Percentiles rank a stretch among this genome's conserved stretches.
These are phyloP conservation scores for Lochmaea capreae DNA, from an alignment of 2,888 invertebrate species.

Conservation along the genomic window DNA sequence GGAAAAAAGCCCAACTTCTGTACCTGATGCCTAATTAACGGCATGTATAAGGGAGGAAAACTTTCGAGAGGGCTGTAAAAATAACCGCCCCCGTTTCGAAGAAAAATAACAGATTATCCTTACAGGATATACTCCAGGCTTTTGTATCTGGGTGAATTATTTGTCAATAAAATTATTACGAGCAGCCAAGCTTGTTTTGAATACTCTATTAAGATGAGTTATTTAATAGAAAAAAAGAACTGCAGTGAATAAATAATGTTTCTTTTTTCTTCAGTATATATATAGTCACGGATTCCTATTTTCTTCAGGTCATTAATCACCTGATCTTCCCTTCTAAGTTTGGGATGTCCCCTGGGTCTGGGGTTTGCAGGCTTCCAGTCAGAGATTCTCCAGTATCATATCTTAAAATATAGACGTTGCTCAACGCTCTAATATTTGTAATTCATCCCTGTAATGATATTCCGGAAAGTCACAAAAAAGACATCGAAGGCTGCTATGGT, in stretches of 20 bases:
- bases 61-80: conserved; percentile 33
- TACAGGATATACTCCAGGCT: conserved; percentile 21
- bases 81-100: conserved; percentile 34
- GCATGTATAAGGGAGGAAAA: conserved; percentile 39
- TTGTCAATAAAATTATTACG: conserved; percentile 22
- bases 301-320: too few species aligned
- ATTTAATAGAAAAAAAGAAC: neutral
- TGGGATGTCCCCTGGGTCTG: too few species aligned
- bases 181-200: neutral
- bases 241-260: neutral
- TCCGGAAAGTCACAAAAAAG: too few species aligned
- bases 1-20: conserved; percentile 37
- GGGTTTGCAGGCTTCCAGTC: too few species aligned
- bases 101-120: conserved; percentile 32
- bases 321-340: too few species aligned
- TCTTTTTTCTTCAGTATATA: neutral
- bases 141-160: conserved; percentile 26
- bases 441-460: too few species aligned
- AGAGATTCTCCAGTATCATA: too few species aligned
- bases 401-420: too few species aligned
- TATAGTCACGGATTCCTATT: too few species aligned
- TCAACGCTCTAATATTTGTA: too few species aligned
- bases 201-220: neutral
- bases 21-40: conserved; percentile 45
- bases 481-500: too few species aligned